A percentile compares a stretch with the other conserved stretches of the same genome.
These are phyloP conservation scores for Stenodera caucasica DNA, from an alignment of 2,888 invertebrate species.

Conservation along the genomic window DNA sequence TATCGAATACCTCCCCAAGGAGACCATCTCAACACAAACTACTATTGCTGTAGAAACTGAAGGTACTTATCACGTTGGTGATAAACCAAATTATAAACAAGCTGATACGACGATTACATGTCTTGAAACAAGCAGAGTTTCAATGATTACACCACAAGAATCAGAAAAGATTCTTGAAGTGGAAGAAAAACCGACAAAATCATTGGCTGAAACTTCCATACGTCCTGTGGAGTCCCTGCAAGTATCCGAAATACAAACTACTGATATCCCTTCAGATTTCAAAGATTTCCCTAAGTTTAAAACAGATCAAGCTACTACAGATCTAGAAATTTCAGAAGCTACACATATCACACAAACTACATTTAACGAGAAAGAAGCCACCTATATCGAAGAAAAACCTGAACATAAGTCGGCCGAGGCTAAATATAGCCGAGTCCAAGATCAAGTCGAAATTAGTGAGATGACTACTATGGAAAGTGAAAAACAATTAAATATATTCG, in stretches of 20 bases:
- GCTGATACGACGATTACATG: constrained; percentile 60
- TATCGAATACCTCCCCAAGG: constrained; percentile 64
- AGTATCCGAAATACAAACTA: constrained; percentile 62
- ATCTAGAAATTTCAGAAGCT: constrained; percentile 65
- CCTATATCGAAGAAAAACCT: constrained; percentile 50
- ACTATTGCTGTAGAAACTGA: constrained; percentile 66
- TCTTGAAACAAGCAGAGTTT: constrained; percentile 62
- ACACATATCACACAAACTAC: constrained; percentile 64
- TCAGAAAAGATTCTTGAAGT: constrained; percentile 63
- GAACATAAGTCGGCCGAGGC: constrained; percentile 54
- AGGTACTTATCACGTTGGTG: constrained; percentile 56
- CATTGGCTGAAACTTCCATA: constrained; percentile 62
- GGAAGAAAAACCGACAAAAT: constrained; percentile 58
- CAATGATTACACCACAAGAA: constrained; percentile 67
- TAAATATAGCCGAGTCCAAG: constrained; percentile 60
- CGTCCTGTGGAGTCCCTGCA: constrained; percentile 63
- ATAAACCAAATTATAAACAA: constrained; percentile 53
- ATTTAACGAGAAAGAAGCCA: constrained; percentile 67
- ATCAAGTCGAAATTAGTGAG: constrained; percentile 65
- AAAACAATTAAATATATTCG: constrained; percentile 58
- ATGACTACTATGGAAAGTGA: constrained; percentile 69
- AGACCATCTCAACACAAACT: constrained; percentile 63
- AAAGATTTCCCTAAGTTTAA: constrained; percentile 60
- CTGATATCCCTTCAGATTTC: constrained; percentile 60
- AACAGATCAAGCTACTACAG: constrained; percentile 59